Evolutionary conservation across 2,797 vertebrate species (phyloP), one percentile per base, ranked within the genome.

Genomic region (Decapterus maruadsi): DNA sequence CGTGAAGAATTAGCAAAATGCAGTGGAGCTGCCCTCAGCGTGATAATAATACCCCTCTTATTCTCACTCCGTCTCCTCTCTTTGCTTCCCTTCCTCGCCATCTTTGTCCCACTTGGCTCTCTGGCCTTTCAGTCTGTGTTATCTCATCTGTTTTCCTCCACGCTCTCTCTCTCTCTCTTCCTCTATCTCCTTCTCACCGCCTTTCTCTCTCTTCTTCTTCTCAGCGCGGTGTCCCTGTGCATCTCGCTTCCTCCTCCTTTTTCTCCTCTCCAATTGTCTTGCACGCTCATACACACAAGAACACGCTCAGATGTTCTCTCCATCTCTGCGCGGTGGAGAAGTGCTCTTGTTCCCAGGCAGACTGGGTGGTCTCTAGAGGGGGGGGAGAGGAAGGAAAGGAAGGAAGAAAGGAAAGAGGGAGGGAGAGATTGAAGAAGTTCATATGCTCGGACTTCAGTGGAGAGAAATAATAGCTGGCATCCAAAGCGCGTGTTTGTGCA

Each of bases 321-420:
- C 72, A 62, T 85, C 63, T 77, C 59, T 54, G 43, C 55, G 46
- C 61, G 8, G 43, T 60, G 78, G 78, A 68, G 82, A 78, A 55
- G 53, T 58, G 58, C 66, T 75, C 72, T 78, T 77, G 64, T 90
- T 93, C 90, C 88, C 89, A 90, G 70, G 75, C 87, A 77, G 73
- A 64, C 86, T 91, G 83, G 91, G 87, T 92, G 90, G 89, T 90
- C 92, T 88, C 66, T 13, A 38, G 43, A 53, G 73, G 50, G 22
- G n/a, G 17, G 64, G 4, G n/a, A 51, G 2, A 20, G 31, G 70
- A 26, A 38, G 22, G 38, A 31, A 31, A 26, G 20, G 48, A 43
- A 19, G 31, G 70, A 22, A 45, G 56, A 8, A 31, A 54, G 63
- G 68, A 68, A 19, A 71, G 45, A 34, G 50, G 56, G 10, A 31